Base-by-base conservation (phyloP, 2,888 invertebrate species). In the Aproaerema taeniolella region DNA sequence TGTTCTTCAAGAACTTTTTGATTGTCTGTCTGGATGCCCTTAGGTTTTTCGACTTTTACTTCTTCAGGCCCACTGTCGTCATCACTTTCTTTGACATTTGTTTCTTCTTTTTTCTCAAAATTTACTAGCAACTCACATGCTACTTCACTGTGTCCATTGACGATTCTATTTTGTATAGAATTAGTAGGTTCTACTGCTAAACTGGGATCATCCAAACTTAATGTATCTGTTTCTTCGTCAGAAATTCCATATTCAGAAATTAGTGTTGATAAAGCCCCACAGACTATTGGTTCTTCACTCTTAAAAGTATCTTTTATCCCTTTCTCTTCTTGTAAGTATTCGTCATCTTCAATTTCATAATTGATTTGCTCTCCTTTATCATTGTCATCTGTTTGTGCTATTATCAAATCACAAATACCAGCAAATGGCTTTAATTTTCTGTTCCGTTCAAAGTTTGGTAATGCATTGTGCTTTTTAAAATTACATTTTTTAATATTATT, bases 241-340 rank as follows among this genome's bases (percentile, higher is more conserved):
- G 89, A 88, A 41, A 86, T 83, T 32, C 70, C 82, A 74, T 91
- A 91, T 39, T 88, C 85, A 53, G 83, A 82, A 55, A 90, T 89
- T 14, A 91, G 69, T 39, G 83, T 81, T 31, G 87, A 85, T 45
- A 91, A 63, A 9, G 90, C 89, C 50, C 83, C 87, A 64, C 88
- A 90, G 6, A 89, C 60, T 16, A 52, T 43, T 42, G 71, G 67
- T 44, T 73, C 51, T 12, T 33, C 35, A 28, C 47, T 46, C 26
- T 29, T 20, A 12, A 39, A 29, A 14, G 39, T 11, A 28, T 42
- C 36, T 39, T 60, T 17, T 31, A 31, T 15, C 5, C 34, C n/a
- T 9, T 26, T 15, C 31, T 37, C 38, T 31, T 38, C 28, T 9
- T 36, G 39, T 30, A 39, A 37, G 32, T 39, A 52, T 33, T 74